Percentiles rank a stretch among this genome's conserved stretches.
These are phyloP conservation scores for Chloroceryle amazona DNA, from an alignment of 2,797 vertebrate species.

Conservation along the genomic window DNA sequence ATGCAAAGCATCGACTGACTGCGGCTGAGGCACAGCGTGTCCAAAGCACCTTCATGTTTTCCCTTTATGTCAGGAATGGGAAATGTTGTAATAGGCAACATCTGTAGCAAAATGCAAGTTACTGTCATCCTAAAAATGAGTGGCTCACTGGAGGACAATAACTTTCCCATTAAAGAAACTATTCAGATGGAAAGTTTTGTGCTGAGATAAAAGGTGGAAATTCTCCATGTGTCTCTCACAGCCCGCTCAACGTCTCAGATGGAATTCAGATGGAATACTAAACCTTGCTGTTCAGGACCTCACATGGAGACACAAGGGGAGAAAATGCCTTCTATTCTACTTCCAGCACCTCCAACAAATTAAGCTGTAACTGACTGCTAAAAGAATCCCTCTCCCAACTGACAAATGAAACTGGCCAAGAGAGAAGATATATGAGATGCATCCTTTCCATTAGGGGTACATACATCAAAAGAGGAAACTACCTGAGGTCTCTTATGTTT, in stretches of 20 bases:
- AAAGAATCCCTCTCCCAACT: not conserved
- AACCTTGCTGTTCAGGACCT: conserved; percentile 31
- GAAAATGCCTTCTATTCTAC: not conserved
- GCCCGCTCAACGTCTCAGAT: not conserved
- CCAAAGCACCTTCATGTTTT: not conserved
- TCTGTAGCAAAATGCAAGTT: not conserved
- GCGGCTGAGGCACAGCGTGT: rapidly evolving
- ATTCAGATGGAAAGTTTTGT: conserved; percentile 11
- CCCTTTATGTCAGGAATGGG: not conserved
- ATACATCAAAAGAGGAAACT: not conserved
- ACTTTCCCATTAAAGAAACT: not conserved
- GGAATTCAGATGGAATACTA: conserved; percentile 17
- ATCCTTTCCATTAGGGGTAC: not conserved
- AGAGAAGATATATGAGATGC: not conserved
- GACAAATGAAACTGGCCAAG: not conserved
- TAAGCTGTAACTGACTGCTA: not conserved
- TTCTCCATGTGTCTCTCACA: not conserved
- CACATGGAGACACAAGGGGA: not conserved
- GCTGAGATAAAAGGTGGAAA: conserved; percentile 39
- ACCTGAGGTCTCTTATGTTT: not conserved
- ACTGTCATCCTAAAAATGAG: not conserved
- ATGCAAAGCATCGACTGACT: not conserved
- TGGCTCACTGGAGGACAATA: not conserved
- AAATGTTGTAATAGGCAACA: not conserved
- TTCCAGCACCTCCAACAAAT: not conserved